These are phyloP conservation scores for Meriones unguiculatus DNA, from an alignment of 2,113 vertebrate species.

Conservation along the genomic window DNA sequence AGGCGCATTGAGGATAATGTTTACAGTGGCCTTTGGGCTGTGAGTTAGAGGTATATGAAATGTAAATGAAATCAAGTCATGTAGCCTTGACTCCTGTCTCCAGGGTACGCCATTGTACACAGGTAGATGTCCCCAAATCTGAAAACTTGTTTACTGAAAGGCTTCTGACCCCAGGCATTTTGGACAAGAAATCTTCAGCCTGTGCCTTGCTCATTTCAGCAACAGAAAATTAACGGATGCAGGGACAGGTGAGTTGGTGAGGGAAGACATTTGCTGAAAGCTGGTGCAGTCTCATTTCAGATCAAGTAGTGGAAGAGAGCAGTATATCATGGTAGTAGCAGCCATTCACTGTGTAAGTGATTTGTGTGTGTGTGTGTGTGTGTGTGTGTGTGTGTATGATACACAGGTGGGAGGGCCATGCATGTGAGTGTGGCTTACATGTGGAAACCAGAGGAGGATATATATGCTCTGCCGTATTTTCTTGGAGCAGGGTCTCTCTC, in stretches of 20 bases:
- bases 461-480: not conserved
- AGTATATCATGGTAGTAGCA: not conserved
- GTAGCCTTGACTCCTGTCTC: not conserved
- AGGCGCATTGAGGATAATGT: not conserved
- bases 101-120: not conserved
- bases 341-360: not conserved
- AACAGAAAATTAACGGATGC: not conserved
- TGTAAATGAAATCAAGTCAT: not conserved
- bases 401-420: not conserved
- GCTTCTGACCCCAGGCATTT: not conserved
- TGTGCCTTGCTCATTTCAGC: conserved; percentile 10
- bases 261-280: not conserved
- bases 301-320: not conserved
- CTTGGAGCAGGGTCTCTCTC: not conserved
- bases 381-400: not conserved
- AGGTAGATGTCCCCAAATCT: not conserved
- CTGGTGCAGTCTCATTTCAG: not conserved
- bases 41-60: not conserved
- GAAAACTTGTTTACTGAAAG: not conserved
- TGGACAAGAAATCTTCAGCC: not conserved
- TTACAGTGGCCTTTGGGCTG: not conserved
- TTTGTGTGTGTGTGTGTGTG: not conserved
- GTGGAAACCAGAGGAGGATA: not conserved
- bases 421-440: too few species aligned
- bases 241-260: not conserved